A percentile compares a stretch with the other conserved stretches of the same genome.
Evolutionary conservation across 1,140 invertebrate species (phyloP).

Genomic region (Sipha flava): DNA sequence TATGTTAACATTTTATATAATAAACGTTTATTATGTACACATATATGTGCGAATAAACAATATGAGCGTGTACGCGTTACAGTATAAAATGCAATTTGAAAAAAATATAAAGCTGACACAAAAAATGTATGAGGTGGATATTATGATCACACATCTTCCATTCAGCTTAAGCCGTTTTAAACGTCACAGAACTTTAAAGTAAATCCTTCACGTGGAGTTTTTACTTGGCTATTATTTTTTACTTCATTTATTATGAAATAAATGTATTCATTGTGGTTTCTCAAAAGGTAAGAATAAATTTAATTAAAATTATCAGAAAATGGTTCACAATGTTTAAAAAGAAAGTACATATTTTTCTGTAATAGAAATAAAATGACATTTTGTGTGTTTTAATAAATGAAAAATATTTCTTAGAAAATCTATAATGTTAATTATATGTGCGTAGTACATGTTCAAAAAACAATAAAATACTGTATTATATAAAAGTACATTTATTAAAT

Average conservation of each 20-base stretch:
- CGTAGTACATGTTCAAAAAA: background rate
- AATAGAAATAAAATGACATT: background rate
- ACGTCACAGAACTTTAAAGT: background rate
- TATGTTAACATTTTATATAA: no score
- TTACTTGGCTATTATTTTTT: background rate
- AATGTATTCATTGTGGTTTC: background rate
- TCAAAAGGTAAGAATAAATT: background rate
- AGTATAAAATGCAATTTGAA: background rate
- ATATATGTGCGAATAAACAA: no score
- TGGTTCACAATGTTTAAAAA: background rate
- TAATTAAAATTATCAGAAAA: background rate
- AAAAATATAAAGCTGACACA: background rate
- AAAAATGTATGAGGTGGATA: background rate
- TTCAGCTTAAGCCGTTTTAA: background rate
- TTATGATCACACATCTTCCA: background rate
- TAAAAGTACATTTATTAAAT: background rate
- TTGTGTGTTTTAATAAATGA: background rate
- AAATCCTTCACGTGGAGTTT: constrained; percentile 10
- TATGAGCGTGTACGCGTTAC: no score
- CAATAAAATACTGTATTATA: background rate
- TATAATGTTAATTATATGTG: background rate
- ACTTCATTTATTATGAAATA: background rate
- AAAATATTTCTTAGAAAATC: background rate
- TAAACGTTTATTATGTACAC: no score
- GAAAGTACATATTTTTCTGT: background rate